Base-by-base conservation (phyloP, 2,797 vertebrate genomes). In the Oreortyx pictus region DNA sequence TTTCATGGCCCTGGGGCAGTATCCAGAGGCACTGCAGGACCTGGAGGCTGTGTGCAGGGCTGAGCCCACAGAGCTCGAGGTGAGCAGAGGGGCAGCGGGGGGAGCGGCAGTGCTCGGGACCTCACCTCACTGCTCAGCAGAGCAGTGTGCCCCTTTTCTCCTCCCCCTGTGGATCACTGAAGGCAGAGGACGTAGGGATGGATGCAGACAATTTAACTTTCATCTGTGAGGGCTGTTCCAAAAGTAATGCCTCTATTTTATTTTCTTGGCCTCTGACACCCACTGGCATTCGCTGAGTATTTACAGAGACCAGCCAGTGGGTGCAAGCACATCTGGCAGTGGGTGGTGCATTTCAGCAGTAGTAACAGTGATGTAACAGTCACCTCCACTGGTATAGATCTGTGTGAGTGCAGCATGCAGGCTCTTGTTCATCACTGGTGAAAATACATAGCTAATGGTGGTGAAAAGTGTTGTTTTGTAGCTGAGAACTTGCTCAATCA, bases 1-100 rank as follows among this genome's bases (percentile, higher is more conserved):
- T 0, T 96, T 97, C 27, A 27, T 93, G 68, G 98, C 97, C 0
- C 96, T 99, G 92, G 95, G 95, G 47, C 96, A 66, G 56, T 97
- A 98, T 39, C 87, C 94, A 1, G 97, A 96, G 9, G 98, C 98
- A 0, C 97, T 99, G 94, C 94, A 92, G 33, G 98, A 99, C 96
- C 96, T 99, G 81, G 98, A 98, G 9, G 95, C 97, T 29, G 97
- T 98, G 89, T 98, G 98, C 95, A 96, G 76, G 94, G 96, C 97
- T 95, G 97, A 98, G 75, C 98, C 98, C 41, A 97, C 91, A 76
- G 97, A 98, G 94, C 97, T 95, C 0, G 97, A 98, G 98, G 98
- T 99, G 91, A 97, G 97, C 3, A 1, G 49, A 57, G 37, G 11
- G 39, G 27, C 49, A 24, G 14, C 14, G 44, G 14, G 41, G 31